Percentiles rank a stretch among this genome's conserved stretches.
Conservation (phyloP, 2,797 vertebrate genomes). For the Gobio occitaniae region DNA sequence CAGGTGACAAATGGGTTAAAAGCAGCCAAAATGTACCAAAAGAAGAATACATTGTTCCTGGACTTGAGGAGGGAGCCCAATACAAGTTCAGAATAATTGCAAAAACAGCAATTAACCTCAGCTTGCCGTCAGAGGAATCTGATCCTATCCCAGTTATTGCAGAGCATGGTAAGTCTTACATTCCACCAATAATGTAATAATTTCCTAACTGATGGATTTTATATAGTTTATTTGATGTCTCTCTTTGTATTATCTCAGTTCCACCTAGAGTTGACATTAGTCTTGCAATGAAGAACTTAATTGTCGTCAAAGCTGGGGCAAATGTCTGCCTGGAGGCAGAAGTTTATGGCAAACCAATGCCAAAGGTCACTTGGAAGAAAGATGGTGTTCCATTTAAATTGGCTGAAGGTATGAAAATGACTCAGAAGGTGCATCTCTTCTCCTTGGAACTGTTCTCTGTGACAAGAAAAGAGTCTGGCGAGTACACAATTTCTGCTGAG, state of each 20-base stretch:
- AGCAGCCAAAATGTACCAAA: constrained; percentile 90
- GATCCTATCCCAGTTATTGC: constrained; percentile 90
- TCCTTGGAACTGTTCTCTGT: constrained; percentile 92
- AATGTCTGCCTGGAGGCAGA: constrained; percentile 92
- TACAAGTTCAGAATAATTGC: constrained; percentile 96
- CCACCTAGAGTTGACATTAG: constrained; percentile 93
- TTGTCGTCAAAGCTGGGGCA: constrained; percentile 92
- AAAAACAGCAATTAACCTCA: constrained; percentile 91
- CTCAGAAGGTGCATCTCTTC: constrained; percentile 87
- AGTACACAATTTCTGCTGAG: constrained; percentile 94
- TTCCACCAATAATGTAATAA: constrained; percentile 9
- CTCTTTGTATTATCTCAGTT: constrained; percentile 78
- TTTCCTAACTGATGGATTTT: constrained; percentile 23
- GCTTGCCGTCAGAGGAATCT: constrained; percentile 92
- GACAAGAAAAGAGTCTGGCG: constrained; percentile 94
- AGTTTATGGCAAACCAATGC: constrained; percentile 94
- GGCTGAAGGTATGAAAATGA: constrained; percentile 91
- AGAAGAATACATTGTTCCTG: constrained; percentile 89
- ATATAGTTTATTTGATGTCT: constrained; percentile 16
- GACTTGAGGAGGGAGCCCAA: constrained; percentile 89
- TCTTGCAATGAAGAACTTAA: constrained; percentile 91
- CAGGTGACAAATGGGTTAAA: constrained; percentile 90
- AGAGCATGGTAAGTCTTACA: constrained; percentile 86
- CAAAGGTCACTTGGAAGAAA: constrained; percentile 92
- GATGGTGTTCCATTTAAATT: constrained; percentile 82